phyloP scores from a whole-genome alignment of 2,113 vertebrate genomes.

The Lepus timidus region DNA sequence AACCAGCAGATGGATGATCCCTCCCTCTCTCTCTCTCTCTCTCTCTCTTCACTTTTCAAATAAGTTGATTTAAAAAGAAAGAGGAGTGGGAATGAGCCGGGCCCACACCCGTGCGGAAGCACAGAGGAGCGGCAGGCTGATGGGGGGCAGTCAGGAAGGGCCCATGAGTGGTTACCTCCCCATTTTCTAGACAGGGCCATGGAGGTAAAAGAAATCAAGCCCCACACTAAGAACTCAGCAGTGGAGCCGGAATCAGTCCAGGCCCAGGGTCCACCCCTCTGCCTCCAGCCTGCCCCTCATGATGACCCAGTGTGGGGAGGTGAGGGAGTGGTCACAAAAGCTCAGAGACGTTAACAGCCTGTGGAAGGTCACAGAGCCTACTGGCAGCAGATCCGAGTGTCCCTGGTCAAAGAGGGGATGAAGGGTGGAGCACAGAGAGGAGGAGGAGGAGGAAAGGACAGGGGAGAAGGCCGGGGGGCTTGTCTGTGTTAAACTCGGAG shows the following conservation, averaged over 20 bases:
- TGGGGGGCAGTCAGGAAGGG: background rate
- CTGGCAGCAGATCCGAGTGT: background rate
- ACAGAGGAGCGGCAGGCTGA: background rate
- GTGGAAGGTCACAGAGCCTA: background rate
- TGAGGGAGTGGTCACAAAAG: background rate
- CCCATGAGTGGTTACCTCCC: background rate
- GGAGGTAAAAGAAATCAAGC: background rate
- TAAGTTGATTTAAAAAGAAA: background rate
- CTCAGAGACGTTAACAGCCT: background rate
- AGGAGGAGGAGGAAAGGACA: background rate
- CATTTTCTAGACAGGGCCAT: background rate
- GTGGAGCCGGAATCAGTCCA: background rate
- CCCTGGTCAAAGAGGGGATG: background rate
- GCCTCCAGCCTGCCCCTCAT: background rate
- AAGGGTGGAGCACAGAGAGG: background rate
- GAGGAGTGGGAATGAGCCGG: background rate
- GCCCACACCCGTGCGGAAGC: background rate
- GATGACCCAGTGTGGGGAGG: too few species aligned
- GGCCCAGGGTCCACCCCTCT: background rate
- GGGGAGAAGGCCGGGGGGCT: background rate
- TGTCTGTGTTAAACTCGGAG: background rate
- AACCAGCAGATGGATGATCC: too few species aligned
- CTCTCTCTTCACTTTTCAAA: too few species aligned
- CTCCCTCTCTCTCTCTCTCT: too few species aligned
- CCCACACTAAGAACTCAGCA: background rate